Base-by-base conservation (phyloP, 2,113 vertebrate species). In the Channa argus region DNA sequence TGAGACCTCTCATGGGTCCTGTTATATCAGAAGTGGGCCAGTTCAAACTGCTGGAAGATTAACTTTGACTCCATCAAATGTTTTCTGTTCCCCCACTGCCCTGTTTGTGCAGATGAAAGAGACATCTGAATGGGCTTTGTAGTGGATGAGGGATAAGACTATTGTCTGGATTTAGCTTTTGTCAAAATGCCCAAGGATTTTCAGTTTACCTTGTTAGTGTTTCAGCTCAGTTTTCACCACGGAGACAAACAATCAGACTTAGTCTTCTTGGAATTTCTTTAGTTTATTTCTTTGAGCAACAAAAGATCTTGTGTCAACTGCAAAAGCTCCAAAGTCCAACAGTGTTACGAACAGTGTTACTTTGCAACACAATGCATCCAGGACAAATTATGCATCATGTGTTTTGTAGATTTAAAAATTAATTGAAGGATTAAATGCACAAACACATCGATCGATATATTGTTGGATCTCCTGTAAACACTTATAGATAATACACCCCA, bases 91-190 rank as follows among this genome's bases (percentile, higher is more conserved):
- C 58, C 62, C 15, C 14, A 24, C 64, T 41, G 61, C 63, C 55
- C 52, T 86, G 85, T 81, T 87, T 86, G 79, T 2, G 2, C 65
- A 82, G 86, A 88, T 88, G 77, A 91, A 90, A 87, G 75, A 71
- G 67, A 75, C 61, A 55, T 63, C 24, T 82, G 76, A 88, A 89
- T 82, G 71, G 80, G 77, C 84, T 88, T 88, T 85, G 88, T 82
- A 47, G 56, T 76, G 66, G 66, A 68, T 77, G 77, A 78, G 63
- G 82, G 82, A 88, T 81, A 74, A 81, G 74, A 74, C 74, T 77
- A 84, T 86, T 87, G 90, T 90, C 71, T 86, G 78, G 64, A 76
- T 53, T 69, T 33, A 55, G 66, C 64, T 78, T 72, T 63, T 69
- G 81, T 87, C 49, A 71, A 11, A 85, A n/a, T 43, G 58, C 67